These are phyloP conservation scores for Danio tinwini DNA, from an alignment of 2,797 vertebrate genomes.

Conservation along the genomic window DNA sequence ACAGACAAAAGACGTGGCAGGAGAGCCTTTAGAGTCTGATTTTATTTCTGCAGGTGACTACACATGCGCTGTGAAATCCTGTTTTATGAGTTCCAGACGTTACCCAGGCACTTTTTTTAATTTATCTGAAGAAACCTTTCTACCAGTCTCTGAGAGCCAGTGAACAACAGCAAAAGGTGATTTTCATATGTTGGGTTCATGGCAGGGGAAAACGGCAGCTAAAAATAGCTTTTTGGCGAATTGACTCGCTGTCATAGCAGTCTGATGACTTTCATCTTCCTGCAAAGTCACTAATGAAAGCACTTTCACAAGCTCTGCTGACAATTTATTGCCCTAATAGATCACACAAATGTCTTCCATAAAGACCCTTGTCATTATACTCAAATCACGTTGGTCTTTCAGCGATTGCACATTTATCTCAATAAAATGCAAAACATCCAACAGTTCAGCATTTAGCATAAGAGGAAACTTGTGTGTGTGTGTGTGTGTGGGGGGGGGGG, in stretches of 20 bases:
- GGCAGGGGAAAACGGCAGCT: slow-evolving; percentile 55
- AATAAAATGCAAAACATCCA: slow-evolving; percentile 52
- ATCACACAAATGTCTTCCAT: slow-evolving; percentile 61
- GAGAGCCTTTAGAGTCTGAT: slow-evolving; percentile 21
- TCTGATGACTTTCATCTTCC: slow-evolving; percentile 62
- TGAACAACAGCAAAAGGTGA: slow-evolving; percentile 64
- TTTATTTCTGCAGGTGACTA: slow-evolving; percentile 32
- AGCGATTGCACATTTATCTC: slow-evolving; percentile 58
- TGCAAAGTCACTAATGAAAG: slow-evolving; percentile 58
- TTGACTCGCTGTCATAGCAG: slow-evolving; percentile 58
- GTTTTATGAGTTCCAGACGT: slow-evolving; percentile 30
- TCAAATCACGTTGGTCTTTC: slow-evolving; percentile 46
- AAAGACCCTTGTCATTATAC: slow-evolving; percentile 59
- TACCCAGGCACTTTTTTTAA: neutral
- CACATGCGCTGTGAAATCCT: slow-evolving; percentile 13
- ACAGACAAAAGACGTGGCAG: slow-evolving; percentile 23
- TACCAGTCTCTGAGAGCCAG: slow-evolving; percentile 39
- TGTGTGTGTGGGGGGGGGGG: too few species aligned
- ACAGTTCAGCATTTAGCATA: slow-evolving; percentile 36
- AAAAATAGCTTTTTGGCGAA: slow-evolving; percentile 69
- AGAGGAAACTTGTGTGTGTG: too few species aligned
- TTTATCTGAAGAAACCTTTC: slow-evolving; percentile 3
- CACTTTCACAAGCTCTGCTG: slow-evolving; percentile 44
- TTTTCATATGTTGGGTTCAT: slow-evolving; percentile 61
- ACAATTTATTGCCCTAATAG: slow-evolving; percentile 58